These are phyloP conservation scores for Athene noctua DNA, from an alignment of 2,113 vertebrate species.

Conservation along the genomic window DNA sequence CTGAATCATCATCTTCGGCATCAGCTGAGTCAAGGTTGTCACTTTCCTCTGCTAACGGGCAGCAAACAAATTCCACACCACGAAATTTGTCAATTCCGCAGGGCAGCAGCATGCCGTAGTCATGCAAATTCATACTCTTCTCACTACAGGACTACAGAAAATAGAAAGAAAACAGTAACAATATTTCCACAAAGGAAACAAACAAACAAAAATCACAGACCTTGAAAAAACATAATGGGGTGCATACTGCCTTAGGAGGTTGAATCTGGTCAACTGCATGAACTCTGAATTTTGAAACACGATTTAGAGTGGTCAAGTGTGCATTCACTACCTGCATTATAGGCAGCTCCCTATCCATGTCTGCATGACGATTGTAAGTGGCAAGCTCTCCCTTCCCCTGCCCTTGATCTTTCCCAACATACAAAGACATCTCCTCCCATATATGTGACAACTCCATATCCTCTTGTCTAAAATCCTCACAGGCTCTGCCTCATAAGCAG, in stretches of 20 bases:
- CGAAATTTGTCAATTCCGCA: conserved; percentile 96
- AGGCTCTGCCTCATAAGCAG: not conserved
- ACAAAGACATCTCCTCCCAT: not conserved
- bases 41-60: conserved; percentile 80
- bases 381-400: not conserved
- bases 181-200: not conserved
- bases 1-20: conserved; percentile 90
- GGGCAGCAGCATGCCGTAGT: conserved; percentile 96
- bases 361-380: not conserved
- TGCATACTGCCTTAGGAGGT: not conserved
- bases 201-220: not conserved
- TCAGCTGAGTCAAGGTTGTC: conserved; percentile 86
- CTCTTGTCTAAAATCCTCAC: not conserved
- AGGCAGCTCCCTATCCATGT: not conserved
- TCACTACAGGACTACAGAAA: conserved; percentile 89
- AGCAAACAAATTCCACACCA: conserved; percentile 97
- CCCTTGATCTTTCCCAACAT: not conserved
- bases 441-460: not conserved
- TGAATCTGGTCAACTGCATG: not conserved
- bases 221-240: not conserved
- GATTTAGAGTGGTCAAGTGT: not conserved
- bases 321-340: not conserved
- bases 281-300: not conserved
- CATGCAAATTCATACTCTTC: conserved; percentile 93
- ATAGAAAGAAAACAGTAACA: not conserved